Percentiles rank a stretch among this genome's conserved stretches.
phyloP scores from a whole-genome alignment of 2,113 vertebrate genomes.

The Myotis brandtii region DNA sequence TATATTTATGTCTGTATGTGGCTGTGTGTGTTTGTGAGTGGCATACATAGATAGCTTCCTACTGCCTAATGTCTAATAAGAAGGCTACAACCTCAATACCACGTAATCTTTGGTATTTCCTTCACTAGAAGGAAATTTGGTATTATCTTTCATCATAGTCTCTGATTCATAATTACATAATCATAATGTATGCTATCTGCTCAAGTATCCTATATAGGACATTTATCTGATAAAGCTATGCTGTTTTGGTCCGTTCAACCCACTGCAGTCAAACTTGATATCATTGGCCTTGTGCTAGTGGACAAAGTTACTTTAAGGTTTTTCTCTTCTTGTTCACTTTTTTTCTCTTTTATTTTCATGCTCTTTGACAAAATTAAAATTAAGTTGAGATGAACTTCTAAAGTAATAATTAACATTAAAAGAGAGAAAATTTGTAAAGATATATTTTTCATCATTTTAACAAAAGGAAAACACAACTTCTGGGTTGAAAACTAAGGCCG shows the following conservation, averaged over 20 bases:
- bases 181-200: not conserved
- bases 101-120: not conserved
- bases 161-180: slow-evolving; percentile 12
- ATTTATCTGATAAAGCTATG: not conserved
- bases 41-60: not conserved
- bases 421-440: not conserved
- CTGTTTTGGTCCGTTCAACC: not conserved
- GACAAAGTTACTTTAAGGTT: not conserved
- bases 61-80: not conserved
- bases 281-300: not conserved
- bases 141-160: not conserved
- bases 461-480: not conserved
- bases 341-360: not conserved
- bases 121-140: not conserved
- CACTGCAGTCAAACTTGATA: not conserved
- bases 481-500: not conserved
- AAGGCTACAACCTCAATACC: not conserved
- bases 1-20: not conserved
- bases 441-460: not conserved
- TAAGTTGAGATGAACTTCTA: not conserved
- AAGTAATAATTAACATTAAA: not conserved
- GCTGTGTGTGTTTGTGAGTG: too few relatives aligned
- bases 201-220: not conserved
- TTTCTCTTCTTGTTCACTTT: not conserved
- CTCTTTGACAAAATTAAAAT: not conserved